phyloP scores from a whole-genome alignment of 2,888 invertebrate genomes.

The Pasiphila rectangulata region DNA sequence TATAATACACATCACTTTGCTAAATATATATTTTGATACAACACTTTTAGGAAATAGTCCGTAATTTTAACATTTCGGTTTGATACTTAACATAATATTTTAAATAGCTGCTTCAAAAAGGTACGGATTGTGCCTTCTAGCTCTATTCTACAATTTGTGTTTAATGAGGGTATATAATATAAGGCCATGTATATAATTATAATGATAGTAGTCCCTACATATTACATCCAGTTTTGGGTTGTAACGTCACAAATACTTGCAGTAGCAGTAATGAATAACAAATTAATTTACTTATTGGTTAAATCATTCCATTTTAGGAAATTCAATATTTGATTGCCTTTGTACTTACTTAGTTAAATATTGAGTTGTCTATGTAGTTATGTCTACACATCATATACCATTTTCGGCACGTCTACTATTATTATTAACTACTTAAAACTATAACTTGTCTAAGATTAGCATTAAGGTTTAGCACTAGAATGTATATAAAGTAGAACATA shows the following conservation, averaged over 20 bases:
- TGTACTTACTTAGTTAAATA: too few relatives aligned
- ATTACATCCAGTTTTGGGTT: too few relatives aligned
- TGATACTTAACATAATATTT: not conserved
- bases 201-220: too few relatives aligned
- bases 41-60: conserved; percentile 24
- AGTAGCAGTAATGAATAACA: too few relatives aligned
- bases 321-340: too few relatives aligned
- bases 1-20: conserved; percentile 40
- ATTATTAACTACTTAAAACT: not conserved
- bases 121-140: conserved; percentile 74
- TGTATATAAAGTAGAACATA: conserved; percentile 20
- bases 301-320: too few relatives aligned
- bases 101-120: conserved; percentile 53
- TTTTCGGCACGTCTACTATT: not conserved
- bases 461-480: conserved; percentile 8
- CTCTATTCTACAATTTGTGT: conserved; percentile 41
- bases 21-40: conserved; percentile 44
- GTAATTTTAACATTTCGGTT: not conserved
- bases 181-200: conserved; percentile 58
- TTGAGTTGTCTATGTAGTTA: too few relatives aligned
- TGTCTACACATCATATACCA: not conserved
- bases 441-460: not conserved
- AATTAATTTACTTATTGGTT: too few relatives aligned
- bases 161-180: conserved; percentile 68
- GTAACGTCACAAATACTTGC: too few relatives aligned